Evolutionary conservation across 2,888 invertebrate genomes (phyloP), one percentile per base, ranked within the genome.

Genomic region (Syritta pipiens): DNA sequence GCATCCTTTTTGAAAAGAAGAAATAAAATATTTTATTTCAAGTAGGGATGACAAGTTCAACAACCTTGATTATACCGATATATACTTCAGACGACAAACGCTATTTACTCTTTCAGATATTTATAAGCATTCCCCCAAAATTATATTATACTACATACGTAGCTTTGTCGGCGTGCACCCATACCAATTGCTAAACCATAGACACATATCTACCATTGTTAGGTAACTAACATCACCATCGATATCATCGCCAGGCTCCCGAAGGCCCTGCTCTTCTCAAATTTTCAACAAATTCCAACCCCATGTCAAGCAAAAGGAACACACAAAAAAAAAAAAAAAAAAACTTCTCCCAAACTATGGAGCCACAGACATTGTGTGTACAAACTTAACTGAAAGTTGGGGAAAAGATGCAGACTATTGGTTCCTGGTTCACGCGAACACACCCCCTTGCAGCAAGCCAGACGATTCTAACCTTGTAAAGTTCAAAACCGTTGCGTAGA

Each of bases 171-270:
- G 74, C 67, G 74, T 74, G 67, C 79, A 79, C 74, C 49, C 79
- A 74, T 74, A 79, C 74, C 68, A 68, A 49, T 60, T 62, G 42
- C 74, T 46, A 68, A 57, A 57, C 44, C 67, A 68, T 79, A 74
- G 65, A 74, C 74, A 79, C 68, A 74, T 79, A 72, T 74, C 67
- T 79, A 72, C 79, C 55, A 72, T 72, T 67, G 72, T 72, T 72
- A 72, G 72, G 74, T 79, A 79, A 72, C 72, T 71, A 69, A 77
- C 79, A 67, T 79, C 74, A 72, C 79, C 74, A 74, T 74, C 72
- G 62, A 72, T 74, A 68, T 62, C 74, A 79, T 62, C 51, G 55
- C 62, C 57, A 68, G 74, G 67, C 60, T 67, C 53, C 62, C 63
- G 24, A 30, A 46, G 59, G 46, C 51, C 65, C 65, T 60, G 63